Evolutionary conservation across 2,113 vertebrate species (phyloP).

Genomic region (Procavia capensis): DNA sequence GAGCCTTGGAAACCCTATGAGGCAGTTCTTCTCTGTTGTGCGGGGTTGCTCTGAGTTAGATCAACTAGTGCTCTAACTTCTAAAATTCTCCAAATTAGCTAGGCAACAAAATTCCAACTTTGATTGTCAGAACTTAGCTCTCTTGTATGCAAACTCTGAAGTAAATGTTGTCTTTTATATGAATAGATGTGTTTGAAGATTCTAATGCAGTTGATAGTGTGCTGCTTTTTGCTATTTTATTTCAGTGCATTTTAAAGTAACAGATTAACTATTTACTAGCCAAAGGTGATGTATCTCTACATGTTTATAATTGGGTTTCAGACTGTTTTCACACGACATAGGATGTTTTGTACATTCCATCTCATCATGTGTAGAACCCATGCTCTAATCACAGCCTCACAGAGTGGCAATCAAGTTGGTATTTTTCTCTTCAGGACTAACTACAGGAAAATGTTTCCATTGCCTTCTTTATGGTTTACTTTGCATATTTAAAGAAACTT

Average conservation of each 20-base stretch:
- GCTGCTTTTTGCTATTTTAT: conserved; percentile 15
- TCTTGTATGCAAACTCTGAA: conserved; percentile 1
- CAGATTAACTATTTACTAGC: not conserved
- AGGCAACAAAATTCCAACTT: conserved; percentile 2
- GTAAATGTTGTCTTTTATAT: conserved; percentile 34
- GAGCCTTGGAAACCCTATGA: too few relatives aligned
- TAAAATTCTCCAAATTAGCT: not conserved
- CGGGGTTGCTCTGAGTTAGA: too few relatives aligned
- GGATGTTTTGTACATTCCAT: not conserved
- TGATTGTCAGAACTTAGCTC: not conserved
- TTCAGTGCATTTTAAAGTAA: conserved; percentile 31
- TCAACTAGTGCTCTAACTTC: not conserved
- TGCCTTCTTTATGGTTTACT: conserved; percentile 29
- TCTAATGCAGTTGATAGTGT: conserved; percentile 1
- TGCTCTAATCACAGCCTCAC: not conserved
- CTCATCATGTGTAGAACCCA: not conserved
- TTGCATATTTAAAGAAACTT: conserved; percentile 3
- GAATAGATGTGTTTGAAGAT: not conserved
- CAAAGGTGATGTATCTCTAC: conserved; percentile 21
- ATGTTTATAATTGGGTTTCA: not conserved
- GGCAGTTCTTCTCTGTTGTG: too few relatives aligned
- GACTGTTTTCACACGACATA: not conserved
- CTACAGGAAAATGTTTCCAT: not conserved
- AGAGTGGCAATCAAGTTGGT: not conserved
- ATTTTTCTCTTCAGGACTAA: not conserved